These are phyloP conservation scores for Phallusia fumigata DNA, from an alignment of 23 tunicate species.

Conservation along the genomic window DNA sequence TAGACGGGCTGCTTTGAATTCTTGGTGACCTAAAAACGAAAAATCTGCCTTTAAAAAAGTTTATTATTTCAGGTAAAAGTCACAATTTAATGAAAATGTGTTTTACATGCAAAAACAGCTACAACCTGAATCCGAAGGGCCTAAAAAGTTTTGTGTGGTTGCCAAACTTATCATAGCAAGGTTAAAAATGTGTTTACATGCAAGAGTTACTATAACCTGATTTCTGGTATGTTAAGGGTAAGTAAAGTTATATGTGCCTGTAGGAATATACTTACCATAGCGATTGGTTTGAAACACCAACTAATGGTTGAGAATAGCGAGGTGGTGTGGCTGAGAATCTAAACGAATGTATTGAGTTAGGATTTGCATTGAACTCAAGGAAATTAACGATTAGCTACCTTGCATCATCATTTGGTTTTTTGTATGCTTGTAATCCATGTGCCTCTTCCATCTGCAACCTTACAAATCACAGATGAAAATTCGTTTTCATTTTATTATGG, in stretches of 20 bases:
- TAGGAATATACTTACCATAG: not conserved
- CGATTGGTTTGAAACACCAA: not conserved
- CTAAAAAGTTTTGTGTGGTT: no score
- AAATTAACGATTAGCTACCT: not conserved
- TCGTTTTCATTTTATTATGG: no score
- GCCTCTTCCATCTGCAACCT: conserved; percentile 11
- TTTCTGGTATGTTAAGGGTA: no score
- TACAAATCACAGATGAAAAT: not conserved
- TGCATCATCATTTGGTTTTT: not conserved
- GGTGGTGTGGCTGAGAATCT: not conserved
- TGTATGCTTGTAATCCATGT: not conserved
- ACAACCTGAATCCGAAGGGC: no score
- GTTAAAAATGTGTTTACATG: no score
- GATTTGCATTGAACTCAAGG: not conserved
- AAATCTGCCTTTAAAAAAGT: no score
- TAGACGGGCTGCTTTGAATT: not conserved
- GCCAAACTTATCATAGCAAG: no score
- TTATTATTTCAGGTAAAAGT: no score
- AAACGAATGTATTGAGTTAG: not conserved
- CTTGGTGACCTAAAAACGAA: not conserved
- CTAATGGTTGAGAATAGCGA: not conserved
- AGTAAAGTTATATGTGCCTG: no score
- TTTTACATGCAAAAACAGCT: no score
- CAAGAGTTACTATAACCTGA: no score
- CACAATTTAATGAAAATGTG: no score